A percentile compares a stretch with the other conserved stretches of the same genome.
phyloP scores from a whole-genome alignment of 2,888 invertebrate genomes.

The Carabus problematicus region DNA sequence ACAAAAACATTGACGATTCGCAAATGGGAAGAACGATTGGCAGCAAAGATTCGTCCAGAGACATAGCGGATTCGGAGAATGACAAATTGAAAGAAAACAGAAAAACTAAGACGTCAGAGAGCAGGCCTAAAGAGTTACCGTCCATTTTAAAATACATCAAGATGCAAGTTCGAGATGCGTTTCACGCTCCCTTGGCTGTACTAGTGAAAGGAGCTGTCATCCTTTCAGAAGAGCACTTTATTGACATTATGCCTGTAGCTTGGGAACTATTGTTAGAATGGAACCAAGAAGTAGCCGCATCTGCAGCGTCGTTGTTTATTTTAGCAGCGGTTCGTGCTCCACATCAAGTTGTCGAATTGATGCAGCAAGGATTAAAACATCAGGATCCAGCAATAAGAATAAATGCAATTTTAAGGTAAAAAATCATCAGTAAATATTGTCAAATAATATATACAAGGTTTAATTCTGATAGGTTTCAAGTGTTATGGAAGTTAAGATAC shows the following conservation, averaged over 20 bases:
- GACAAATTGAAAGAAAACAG: slow-evolving; percentile 54
- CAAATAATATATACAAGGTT: slow-evolving; percentile 7
- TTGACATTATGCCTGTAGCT: slow-evolving; percentile 88
- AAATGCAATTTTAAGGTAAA: slow-evolving; percentile 77
- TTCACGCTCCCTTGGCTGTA: slow-evolving; percentile 87
- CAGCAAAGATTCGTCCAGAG: slow-evolving; percentile 63
- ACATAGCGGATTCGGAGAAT: slow-evolving; percentile 62
- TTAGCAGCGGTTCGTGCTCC: slow-evolving; percentile 92
- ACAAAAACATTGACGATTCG: slow-evolving; percentile 62
- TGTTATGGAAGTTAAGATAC: slow-evolving; percentile 94
- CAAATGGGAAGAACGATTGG: slow-evolving; percentile 59
- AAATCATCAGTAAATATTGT: not conserved
- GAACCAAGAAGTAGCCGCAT: slow-evolving; percentile 86
- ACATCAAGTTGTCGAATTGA: slow-evolving; percentile 85
- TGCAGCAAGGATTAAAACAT: slow-evolving; percentile 88
- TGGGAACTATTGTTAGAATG: slow-evolving; percentile 95
- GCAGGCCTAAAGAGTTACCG: slow-evolving; percentile 66
- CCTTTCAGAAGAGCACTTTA: slow-evolving; percentile 84
- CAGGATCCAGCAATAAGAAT: slow-evolving; percentile 82
- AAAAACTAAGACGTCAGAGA: slow-evolving; percentile 54
- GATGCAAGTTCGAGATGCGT: slow-evolving; percentile 75
- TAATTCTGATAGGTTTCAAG: slow-evolving; percentile 74
- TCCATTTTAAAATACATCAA: slow-evolving; percentile 83
- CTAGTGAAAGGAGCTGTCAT: slow-evolving; percentile 90
- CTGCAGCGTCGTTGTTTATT: slow-evolving; percentile 89